Evolutionary conservation across 92 coral and sea anemone genomes (phyloP), one percentile per base, ranked within the genome.

Genomic region (Diadumene lineata): DNA sequence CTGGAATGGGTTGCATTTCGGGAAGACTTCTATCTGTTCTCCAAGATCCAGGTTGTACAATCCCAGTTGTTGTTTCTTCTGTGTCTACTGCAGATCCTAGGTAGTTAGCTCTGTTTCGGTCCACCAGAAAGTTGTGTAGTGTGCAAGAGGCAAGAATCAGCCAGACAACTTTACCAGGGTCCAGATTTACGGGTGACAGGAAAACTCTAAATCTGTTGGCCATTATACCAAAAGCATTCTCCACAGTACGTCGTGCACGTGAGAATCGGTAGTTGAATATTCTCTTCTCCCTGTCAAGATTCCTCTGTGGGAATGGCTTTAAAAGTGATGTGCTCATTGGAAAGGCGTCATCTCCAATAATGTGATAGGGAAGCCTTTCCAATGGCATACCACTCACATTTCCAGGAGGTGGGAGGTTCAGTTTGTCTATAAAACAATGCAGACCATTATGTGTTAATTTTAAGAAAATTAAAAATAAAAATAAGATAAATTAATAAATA

Each of bases 141-240:
- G 82, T 69, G 30, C 79, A 83, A 30, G 83, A 46, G 11, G 88
- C 88, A 13, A 83, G 53, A 70, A 83, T 31, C 2, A 83, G 23
- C 23, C 30, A 53, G 16, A 2, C 43, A 0, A 70, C 83, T 53
- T 70, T 70, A 0, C 68, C 66, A 32, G 65, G 83, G 7, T 21
- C n/a, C 7, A 70, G 75, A 13, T 60, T 50, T 19, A 83, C 71
- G 9, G 79, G 70, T 46, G 83, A 77, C 9, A 70, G 66, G 43
- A 83, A 83, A 2, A 83, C 79, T 22, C 83, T 70, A 22, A 63
- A 83, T 33, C 88, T 23, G 28, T 77, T 70, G 0, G 88, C 75
- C 50, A 83, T 31, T 24, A 83, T 83, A 30, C 88, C 74, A 77
- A 83, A 83, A 1, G 75, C 83, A 70, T 77, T 83, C 65, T 83